Evolutionary conservation across 2,797 vertebrate genomes (phyloP).

Genomic region (Taeniopygia guttata): DNA sequence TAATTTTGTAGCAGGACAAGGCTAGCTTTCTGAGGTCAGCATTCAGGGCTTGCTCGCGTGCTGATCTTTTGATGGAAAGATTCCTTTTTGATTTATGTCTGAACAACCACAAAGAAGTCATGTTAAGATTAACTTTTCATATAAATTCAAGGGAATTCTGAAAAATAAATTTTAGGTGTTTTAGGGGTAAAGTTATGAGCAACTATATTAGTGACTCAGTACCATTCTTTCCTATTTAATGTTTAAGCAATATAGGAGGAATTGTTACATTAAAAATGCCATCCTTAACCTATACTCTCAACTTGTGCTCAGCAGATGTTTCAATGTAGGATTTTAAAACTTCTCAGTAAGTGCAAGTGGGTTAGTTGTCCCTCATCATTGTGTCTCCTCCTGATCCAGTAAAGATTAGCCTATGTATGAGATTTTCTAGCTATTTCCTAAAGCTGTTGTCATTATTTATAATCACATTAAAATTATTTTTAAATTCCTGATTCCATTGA

Average conservation of each 20-base stretch:
- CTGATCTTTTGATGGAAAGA: not conserved
- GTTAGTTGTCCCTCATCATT: not conserved
- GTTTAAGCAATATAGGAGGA: not conserved
- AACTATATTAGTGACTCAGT: not conserved
- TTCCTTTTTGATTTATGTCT: not conserved
- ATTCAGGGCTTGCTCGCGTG: not conserved
- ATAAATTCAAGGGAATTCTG: not conserved
- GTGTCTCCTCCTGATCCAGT: not conserved
- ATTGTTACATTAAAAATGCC: not conserved
- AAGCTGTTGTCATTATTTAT: not conserved
- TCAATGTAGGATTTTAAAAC: not conserved
- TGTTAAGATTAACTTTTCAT: not conserved
- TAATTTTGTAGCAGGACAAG: not conserved
- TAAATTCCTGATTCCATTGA: not conserved
- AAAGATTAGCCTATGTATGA: not conserved
- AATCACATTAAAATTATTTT: not conserved
- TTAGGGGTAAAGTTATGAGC: not conserved
- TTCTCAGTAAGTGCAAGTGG: not conserved
- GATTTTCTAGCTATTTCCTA: not conserved
- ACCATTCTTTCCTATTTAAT: not conserved
- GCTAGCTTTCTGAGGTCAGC: not conserved
- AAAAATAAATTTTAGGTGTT: not conserved
- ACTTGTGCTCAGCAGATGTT: not conserved
- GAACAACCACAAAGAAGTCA: not conserved
- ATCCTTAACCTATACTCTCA: not conserved